Base-by-base conservation (phyloP, 2,888 invertebrate genomes). In the Cacoxenus indagator region DNA sequence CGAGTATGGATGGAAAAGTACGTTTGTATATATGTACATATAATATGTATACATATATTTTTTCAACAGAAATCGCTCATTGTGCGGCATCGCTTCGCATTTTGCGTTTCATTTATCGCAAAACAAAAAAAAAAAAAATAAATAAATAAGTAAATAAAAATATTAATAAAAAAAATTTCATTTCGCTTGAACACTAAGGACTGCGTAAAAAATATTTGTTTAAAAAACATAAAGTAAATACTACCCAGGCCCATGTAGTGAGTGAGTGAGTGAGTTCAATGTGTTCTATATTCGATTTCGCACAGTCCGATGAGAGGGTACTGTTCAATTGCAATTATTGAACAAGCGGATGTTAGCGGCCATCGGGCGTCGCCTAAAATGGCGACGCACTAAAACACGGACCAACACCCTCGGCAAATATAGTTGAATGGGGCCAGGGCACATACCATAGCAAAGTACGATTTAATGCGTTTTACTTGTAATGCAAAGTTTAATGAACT, bases 321-420 rank as follows among this genome's bases (percentile, higher is more conserved):
- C 26, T 31, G 26, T 57, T 57, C 5, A 57, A 57, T 29, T 22
- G 8, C 19, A 22, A 64, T 64, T 59, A n/a, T n/a, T n/a, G n/a
- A n/a, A n/a, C n/a, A n/a, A n/a, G n/a, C n/a, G n/a, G n/a, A n/a
- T n/a, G n/a, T n/a, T n/a, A n/a, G n/a, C n/a, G n/a, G n/a, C n/a
- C n/a, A n/a, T n/a, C n/a, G n/a, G n/a, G n/a, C n/a, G n/a, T n/a
- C n/a, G n/a, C n/a, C n/a, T n/a, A n/a, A n/a, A n/a, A n/a, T n/a
- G n/a, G n/a, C n/a, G n/a, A n/a, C n/a, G 54, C 64, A 54, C 24
- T 5, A 1, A 51, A 69, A 14, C 29, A 64, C 68, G 37, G 1
- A 9, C 11, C 45, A 43, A 62, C 74, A 70, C 75, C 75, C 76
- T 75, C 59, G 64, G 19, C 68, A 72, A 75, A 72, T 74, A 75